Conservation (phyloP, 2,797 vertebrate genomes). For the Ctenosaura bakeri region DNA sequence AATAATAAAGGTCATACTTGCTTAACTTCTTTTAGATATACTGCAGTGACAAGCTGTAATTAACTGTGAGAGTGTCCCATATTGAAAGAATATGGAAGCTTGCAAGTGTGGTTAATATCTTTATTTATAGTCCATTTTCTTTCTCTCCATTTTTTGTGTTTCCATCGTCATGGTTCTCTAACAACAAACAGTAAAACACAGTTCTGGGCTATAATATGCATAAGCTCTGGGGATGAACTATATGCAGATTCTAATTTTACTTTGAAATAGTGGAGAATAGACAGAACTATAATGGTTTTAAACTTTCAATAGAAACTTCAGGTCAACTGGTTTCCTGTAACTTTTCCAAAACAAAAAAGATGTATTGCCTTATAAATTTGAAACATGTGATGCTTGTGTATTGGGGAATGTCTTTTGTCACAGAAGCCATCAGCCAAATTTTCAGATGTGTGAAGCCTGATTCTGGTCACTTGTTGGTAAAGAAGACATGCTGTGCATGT, state of each 20-base stretch:
- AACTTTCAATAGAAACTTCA: not conserved
- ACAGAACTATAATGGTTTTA: not conserved
- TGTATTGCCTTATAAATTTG: not conserved
- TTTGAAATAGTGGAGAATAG: not conserved
- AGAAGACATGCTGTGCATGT: not conserved
- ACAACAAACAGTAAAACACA: not conserved
- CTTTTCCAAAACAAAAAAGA: not conserved
- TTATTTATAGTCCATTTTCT: constrained; percentile 25
- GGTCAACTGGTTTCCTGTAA: not conserved
- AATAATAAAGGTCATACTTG: constrained; percentile 74
- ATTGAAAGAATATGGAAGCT: not conserved
- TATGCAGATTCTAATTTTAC: not conserved
- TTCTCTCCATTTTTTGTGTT: not conserved
- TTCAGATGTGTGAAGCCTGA: not conserved
- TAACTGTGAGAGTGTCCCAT: constrained; percentile 41
- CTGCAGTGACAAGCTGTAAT: constrained; percentile 51
- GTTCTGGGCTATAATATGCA: not conserved
- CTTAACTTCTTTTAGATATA: constrained; percentile 55
- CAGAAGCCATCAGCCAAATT: not conserved
- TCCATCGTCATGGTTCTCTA: not conserved
- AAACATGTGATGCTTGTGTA: not conserved
- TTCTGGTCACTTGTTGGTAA: not conserved
- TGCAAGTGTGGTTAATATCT: constrained; percentile 12
- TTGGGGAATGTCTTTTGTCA: not conserved
- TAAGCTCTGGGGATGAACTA: not conserved